Base-by-base conservation (phyloP, 1,140 invertebrate genomes). In the Glomeris maerens region DNA sequence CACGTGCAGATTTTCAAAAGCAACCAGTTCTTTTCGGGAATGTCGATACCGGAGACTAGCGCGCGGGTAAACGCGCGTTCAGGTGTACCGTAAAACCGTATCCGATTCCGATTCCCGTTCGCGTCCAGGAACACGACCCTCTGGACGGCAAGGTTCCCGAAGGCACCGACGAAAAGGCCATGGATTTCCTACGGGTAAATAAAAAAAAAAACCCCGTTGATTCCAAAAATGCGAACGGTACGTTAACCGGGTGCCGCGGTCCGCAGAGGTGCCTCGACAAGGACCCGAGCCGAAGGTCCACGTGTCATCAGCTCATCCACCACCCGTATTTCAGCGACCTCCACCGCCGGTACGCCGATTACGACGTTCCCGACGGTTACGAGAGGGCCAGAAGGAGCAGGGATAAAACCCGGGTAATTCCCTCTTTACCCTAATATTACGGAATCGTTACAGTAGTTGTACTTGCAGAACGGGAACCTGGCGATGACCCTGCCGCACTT, bases 11-110 rank as follows among this genome's bases (percentile, higher is more conserved):
- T 94, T 58, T 98, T 98, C 65, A 85, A 84, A 53, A 83, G 81
- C 55, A 98, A 98, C 62, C 84, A 93, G 59, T 98, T 96, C 66
- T 98, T 90, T 62, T 79, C 84, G 64, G 87, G 95, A n/a, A 78
- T 89, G 56, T 82, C 76, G 0, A 83, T 92, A 56, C 93, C 93
- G 0, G 87, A 91, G 51, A 80, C 79, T 4, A 73, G 87, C n/a
- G 62, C 71, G 29, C 58, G 65, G 50, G 69, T 72, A 55, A 60
- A 62, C 22, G 14, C 17, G 22, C 46, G 17, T 22, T 36, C 10
- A 31, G 45, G 26, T 28, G 53, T 36, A 47, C 20, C 17, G 41
- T 36, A 10, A 22, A 47, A 21, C 26, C 23, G 10, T 27, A 21
- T 22, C 23, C 47, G 4, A n/a, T 52, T 22, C 41, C 50, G 23